Evolutionary conservation across 2,888 invertebrate genomes (phyloP).

Genomic region (Litoditis marina): DNA sequence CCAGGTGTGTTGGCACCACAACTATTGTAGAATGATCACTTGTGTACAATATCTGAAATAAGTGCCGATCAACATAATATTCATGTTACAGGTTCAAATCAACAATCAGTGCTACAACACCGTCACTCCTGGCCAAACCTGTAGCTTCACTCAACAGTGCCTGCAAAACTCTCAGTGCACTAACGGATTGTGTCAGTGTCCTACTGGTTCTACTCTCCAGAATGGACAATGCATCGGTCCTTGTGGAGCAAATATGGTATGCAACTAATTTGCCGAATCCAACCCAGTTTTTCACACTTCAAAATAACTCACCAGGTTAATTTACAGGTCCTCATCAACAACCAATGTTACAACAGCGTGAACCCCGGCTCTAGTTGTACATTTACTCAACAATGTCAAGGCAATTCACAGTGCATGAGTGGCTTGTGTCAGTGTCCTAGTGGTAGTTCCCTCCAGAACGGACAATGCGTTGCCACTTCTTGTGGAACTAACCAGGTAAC

Average conservation of each 20-base stretch:
- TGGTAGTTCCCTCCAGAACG: background rate
- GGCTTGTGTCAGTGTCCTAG: conserved; percentile 23
- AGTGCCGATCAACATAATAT: no score
- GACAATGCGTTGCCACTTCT: background rate
- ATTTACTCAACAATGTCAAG: conserved; percentile 28
- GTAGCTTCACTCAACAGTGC: conserved; percentile 42
- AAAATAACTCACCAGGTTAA: no score
- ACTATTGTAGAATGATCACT: no score
- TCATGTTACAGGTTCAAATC: background rate
- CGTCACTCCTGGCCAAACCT: conserved; percentile 14
- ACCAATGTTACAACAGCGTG: conserved; percentile 27
- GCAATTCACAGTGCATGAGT: conserved; percentile 25
- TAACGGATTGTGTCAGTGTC: conserved; percentile 5
- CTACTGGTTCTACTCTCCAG: background rate
- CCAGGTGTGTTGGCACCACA: no score
- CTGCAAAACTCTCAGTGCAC: conserved; percentile 11
- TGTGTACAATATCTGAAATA: no score
- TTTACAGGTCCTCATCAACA: conserved; percentile 9
- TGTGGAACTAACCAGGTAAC: background rate
- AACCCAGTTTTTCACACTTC: no score
- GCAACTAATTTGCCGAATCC: no score
- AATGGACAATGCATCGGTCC: conserved; percentile 2
- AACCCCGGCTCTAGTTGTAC: conserved; percentile 29
- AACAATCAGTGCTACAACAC: background rate
- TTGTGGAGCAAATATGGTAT: background rate